Percentiles rank a stretch among this genome's conserved stretches.
phyloP scores from a whole-genome alignment of 92 coral and sea anemone species.

The Phenganax stokvisi region DNA sequence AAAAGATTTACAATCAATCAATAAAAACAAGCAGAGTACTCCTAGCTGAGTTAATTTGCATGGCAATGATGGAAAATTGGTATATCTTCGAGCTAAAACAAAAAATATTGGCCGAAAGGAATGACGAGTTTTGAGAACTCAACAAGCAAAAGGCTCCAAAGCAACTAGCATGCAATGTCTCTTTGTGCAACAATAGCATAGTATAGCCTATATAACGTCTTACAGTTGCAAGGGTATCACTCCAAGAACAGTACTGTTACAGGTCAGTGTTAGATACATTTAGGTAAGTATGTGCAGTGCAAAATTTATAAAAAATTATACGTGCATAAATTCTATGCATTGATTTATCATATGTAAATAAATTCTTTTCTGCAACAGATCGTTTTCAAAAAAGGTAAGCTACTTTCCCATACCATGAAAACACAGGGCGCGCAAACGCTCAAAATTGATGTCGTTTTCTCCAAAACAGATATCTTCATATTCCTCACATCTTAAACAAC shows the following conservation, averaged over 20 bases:
- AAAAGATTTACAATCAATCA: neutral
- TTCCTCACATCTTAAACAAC: constrained; percentile 64
- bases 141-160: too few relatives aligned
- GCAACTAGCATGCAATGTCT: neutral
- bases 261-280: too few relatives aligned
- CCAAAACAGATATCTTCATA: constrained; percentile 62
- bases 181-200: neutral
- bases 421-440: constrained; percentile 62
- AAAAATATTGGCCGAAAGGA: too few relatives aligned
- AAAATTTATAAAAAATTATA: too few relatives aligned
- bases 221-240: too few relatives aligned
- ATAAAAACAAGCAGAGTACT: neutral
- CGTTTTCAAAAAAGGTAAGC: neutral
- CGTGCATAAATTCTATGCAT: too few relatives aligned
- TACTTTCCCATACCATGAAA: constrained; percentile 61
- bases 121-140: too few relatives aligned
- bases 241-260: too few relatives aligned
- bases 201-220: too few relatives aligned
- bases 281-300: too few relatives aligned
- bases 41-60: neutral
- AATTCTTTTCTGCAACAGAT: neutral
- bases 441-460: constrained; percentile 56
- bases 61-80: too few relatives aligned
- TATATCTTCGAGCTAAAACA: neutral
- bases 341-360: neutral